Evolutionary conservation across 2,888 invertebrate species (phyloP).

Genomic region (Drosophila monieri): DNA sequence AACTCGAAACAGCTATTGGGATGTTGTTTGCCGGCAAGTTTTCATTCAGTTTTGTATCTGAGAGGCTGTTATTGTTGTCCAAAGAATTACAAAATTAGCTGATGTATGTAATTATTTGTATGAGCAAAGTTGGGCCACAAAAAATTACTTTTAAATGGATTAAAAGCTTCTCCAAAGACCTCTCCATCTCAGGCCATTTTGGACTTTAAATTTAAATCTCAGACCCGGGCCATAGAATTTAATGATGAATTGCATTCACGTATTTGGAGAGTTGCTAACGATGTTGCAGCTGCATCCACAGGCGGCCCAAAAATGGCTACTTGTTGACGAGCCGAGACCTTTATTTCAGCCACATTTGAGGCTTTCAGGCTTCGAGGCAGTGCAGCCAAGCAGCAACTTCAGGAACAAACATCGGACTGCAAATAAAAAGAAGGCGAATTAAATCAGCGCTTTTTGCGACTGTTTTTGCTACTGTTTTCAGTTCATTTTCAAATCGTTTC

Average conservation of each 20-base stretch:
- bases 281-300: slow-evolving; percentile 31
- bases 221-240: slow-evolving; percentile 44
- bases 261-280: slow-evolving; percentile 36
- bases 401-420: slow-evolving; percentile 13
- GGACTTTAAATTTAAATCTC: neutral
- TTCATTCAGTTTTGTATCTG: slow-evolving; percentile 18
- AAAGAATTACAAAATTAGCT: slow-evolving; percentile 29
- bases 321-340: slow-evolving; percentile 44
- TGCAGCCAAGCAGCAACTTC: slow-evolving; percentile 57
- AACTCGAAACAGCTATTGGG: slow-evolving; percentile 77
- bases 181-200: neutral
- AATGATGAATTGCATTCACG: slow-evolving; percentile 58
- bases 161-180: neutral
- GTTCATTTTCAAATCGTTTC: slow-evolving; percentile 73
- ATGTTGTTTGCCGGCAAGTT: slow-evolving; percentile 47
- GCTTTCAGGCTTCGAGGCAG: slow-evolving; percentile 58
- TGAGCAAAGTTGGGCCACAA: slow-evolving; percentile 1
- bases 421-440: slow-evolving; percentile 27
- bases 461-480: slow-evolving; percentile 71
- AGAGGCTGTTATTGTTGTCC: neutral
- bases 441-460: slow-evolving; percentile 47
- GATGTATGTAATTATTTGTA: slow-evolving; percentile 3
- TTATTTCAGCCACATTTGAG: slow-evolving; percentile 46
- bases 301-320: slow-evolving; percentile 26
- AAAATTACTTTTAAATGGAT: neutral